Evolutionary conservation across 2,797 vertebrate species (phyloP), one percentile per base, ranked within the genome.

Genomic region (Oreonectes daqikongensis): DNA sequence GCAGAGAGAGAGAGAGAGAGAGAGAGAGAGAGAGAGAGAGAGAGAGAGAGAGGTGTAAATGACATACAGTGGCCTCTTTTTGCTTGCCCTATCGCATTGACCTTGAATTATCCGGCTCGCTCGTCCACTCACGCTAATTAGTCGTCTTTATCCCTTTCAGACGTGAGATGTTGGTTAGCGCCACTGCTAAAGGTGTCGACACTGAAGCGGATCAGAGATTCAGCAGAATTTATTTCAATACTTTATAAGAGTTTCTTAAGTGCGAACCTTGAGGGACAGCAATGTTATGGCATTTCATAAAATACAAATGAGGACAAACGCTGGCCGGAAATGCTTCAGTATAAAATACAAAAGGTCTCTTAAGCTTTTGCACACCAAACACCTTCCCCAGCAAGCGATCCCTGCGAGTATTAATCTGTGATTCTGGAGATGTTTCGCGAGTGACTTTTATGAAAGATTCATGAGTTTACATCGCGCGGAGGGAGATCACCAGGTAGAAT

Each of bases 361-460:
- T 40, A 5, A 11, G 17, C 30, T 38, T 50, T 22, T 53, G 1
- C 18, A 2, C 32, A n/a, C 48, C 8, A 18, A 52, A 14, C 46
- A 18, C 64, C 20, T 63, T 59, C 72, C 50, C 15, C 64, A 35
- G 20, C 24, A 30, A 68, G 46, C 22, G 64, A 17, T 50, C 72
- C 79, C 77, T 69, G 26, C 17, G 69, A 73, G 79, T 66, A 77
- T 79, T 75, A 77, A 81, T 84, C 74, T 84, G 66, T 55, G 73
- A 79, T 66, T 83, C 77, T 64, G 63, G 74, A 68, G 64, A 75
- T 79, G 72, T 53, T 76, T 83, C 72, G 61, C 64, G 48, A 40
- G 77, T 48, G 57, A 69, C 71, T 50, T 22, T 63, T 66, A 82
- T 84, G 78, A 84, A 82, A 80, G 78, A 84, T 84, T 74, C 75